Base-by-base conservation (phyloP, 2,888 invertebrate species). In the Tricholauxania praeusta region DNA sequence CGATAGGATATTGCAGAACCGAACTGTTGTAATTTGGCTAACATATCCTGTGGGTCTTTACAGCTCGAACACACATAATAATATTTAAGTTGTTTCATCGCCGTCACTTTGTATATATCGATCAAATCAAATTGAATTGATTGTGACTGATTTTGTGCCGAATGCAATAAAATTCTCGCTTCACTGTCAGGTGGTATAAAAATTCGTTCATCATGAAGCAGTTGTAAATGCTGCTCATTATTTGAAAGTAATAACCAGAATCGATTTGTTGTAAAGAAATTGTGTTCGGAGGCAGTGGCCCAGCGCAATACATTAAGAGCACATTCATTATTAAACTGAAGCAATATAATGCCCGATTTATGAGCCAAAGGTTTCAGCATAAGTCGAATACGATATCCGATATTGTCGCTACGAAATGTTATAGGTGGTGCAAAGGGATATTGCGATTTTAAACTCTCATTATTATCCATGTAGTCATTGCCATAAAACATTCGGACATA, bases 101-200 rank as follows among this genome's bases (percentile, higher is more conserved):
- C 72, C 2, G 82, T 80, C 28, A 86, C 81, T 75, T 84, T 87
- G 72, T 87, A 87, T 2, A 86, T 71, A 75, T 86, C 86, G 12
- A 81, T 64, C 4, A 87, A 74, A 0, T 77, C 66, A 53, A 80
- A 82, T 0, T 0, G 2, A 12, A n/a, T 32, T 12, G 65, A 14
- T 0, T 47, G 5, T 2, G 66, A 10, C 15, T 65, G 4, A 2
- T 74, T 65, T 12, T 78, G 74, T 32, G 79, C 77, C 39, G 10
- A 39, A 39, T 39, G 10, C 7, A 39, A 39, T 4, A 86, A 68
- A 0, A 84, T 77, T 17, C 82, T 80, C 6, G 85, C 75, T 65
- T 86, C 85, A 53, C 83, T 80, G 22, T 85, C 84, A 6, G 86
- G 86, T 1, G 85, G 85, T 39, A 86, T 73, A 48, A 85, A 84